A percentile compares a stretch with the other conserved stretches of the same genome.
These are phyloP conservation scores for Athrips mouffetella DNA, from an alignment of 2,888 invertebrate genomes.

Conservation along the genomic window DNA sequence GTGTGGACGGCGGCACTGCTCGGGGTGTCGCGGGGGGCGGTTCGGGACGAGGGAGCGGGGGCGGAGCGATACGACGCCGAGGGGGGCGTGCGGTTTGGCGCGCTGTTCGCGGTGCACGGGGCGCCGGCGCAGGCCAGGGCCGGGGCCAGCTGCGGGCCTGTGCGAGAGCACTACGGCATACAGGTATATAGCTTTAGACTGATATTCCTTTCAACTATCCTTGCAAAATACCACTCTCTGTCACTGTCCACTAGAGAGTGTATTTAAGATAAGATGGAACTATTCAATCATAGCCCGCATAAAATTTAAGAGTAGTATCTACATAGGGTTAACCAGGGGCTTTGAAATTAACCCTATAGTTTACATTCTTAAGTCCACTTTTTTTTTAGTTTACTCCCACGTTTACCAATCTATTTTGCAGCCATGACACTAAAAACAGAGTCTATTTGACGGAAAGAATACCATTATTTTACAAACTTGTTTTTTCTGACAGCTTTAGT, in stretches of 20 bases:
- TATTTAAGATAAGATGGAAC: too few species aligned
- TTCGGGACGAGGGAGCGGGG: slow-evolving; percentile 45
- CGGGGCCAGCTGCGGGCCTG: slow-evolving; percentile 44
- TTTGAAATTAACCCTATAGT: too few species aligned
- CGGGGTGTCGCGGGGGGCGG: slow-evolving; percentile 42
- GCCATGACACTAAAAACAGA: too few species aligned
- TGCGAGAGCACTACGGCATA: slow-evolving; percentile 87
- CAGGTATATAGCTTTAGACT: slow-evolving; percentile 3
- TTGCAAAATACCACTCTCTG: background rate
- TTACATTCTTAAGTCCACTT: too few species aligned
- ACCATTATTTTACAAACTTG: too few species aligned
- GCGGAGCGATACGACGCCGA: slow-evolving; percentile 44
- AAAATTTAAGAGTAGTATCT: too few species aligned
- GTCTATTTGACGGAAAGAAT: too few species aligned
- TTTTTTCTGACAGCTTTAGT: too few species aligned
- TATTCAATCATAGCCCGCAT: too few species aligned
- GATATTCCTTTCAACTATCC: background rate
- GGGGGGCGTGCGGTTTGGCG: slow-evolving; percentile 79
- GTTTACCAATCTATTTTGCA: too few species aligned
- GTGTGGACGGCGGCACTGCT: slow-evolving; percentile 7
- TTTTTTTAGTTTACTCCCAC: too few species aligned
- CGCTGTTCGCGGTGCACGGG: slow-evolving; percentile 78
- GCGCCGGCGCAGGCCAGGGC: slow-evolving; percentile 48
- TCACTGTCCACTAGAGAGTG: background rate
- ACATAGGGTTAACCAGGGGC: too few species aligned